phyloP scores from a whole-genome alignment of 2,797 vertebrate genomes.

The Myoxocephalus aenaeus region DNA sequence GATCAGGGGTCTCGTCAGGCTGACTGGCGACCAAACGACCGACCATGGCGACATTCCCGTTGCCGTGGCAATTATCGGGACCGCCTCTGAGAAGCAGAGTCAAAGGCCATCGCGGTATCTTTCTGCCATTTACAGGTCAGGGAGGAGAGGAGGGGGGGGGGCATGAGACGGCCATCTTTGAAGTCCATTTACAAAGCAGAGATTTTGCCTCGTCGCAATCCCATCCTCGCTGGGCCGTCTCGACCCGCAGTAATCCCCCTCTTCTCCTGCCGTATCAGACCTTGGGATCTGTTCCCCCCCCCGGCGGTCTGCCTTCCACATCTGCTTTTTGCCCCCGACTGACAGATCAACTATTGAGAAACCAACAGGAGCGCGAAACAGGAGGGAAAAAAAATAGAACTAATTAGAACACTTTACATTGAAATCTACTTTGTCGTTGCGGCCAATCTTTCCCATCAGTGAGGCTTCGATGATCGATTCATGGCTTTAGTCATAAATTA shows the following conservation, averaged over 20 bases:
- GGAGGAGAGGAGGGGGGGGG: conserved; percentile 45
- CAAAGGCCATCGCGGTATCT: conserved; percentile 82
- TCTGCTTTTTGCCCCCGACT: not conserved
- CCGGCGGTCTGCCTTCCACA: conserved; percentile 26
- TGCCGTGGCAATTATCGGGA: conserved; percentile 86
- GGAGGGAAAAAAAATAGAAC: not conserved
- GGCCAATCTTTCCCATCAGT: not conserved
- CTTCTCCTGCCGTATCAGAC: conserved; percentile 66
- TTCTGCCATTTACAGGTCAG: conserved; percentile 86
- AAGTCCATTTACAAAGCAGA: conserved; percentile 86
- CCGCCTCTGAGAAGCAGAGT: conserved; percentile 70
- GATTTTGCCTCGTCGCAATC: conserved; percentile 78
- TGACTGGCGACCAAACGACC: conserved; percentile 61
- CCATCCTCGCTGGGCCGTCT: conserved; percentile 57
- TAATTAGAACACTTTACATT: not conserved
- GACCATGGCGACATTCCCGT: conserved; percentile 66
- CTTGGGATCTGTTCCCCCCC: conserved; percentile 62
- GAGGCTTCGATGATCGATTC: not conserved
- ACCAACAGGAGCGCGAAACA: not conserved
- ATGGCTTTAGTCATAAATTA: too few species aligned
- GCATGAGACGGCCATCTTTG: conserved; percentile 85
- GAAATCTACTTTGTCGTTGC: not conserved
- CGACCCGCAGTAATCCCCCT: conserved; percentile 72
- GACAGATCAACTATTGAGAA: not conserved
- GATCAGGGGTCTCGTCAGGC: conserved; percentile 66